phyloP scores from a whole-genome alignment of 2,888 invertebrate species.

The Esperia sulphurella region DNA sequence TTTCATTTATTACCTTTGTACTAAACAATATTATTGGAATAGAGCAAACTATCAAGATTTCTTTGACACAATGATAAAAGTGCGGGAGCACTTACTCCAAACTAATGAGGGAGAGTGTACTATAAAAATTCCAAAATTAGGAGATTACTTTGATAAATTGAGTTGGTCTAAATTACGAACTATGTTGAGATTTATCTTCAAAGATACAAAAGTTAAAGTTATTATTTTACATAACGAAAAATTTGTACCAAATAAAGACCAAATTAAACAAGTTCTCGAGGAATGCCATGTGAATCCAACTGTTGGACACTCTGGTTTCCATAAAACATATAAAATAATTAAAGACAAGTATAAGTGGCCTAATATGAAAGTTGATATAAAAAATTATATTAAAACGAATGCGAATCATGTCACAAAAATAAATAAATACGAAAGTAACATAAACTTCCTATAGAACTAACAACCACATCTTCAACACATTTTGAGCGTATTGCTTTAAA shows the following conservation, averaged over 20 bases:
- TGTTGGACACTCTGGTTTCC: background rate
- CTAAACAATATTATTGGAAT: constrained; percentile 15
- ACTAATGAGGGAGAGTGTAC: constrained; percentile 2
- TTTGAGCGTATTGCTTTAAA: constrained; percentile 19
- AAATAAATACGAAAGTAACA: constrained; percentile 18
- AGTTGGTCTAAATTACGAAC: constrained; percentile 5
- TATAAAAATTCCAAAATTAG: constrained; percentile 5
- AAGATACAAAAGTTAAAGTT: background rate
- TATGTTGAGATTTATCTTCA: background rate
- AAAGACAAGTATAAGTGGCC: constrained; percentile 15
- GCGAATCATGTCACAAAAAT: constrained; percentile 16
- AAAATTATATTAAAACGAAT: constrained; percentile 13
- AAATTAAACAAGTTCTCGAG: background rate
- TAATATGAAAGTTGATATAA: constrained; percentile 10
- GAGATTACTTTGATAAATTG: constrained; percentile 1
- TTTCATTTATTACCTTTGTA: constrained; percentile 4
- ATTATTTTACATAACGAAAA: background rate
- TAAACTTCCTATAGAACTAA: constrained; percentile 23
- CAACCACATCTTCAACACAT: constrained; percentile 18
- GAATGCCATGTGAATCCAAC: background rate
- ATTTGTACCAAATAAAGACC: background rate
- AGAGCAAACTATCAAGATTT: constrained; percentile 14
- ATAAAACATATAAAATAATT: constrained; percentile 12
- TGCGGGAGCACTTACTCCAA: constrained; percentile 4
- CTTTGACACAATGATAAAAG: constrained; percentile 8